Evolutionary conservation across 1,140 invertebrate species (phyloP).

Genomic region (Schmidtea mediterranea): DNA sequence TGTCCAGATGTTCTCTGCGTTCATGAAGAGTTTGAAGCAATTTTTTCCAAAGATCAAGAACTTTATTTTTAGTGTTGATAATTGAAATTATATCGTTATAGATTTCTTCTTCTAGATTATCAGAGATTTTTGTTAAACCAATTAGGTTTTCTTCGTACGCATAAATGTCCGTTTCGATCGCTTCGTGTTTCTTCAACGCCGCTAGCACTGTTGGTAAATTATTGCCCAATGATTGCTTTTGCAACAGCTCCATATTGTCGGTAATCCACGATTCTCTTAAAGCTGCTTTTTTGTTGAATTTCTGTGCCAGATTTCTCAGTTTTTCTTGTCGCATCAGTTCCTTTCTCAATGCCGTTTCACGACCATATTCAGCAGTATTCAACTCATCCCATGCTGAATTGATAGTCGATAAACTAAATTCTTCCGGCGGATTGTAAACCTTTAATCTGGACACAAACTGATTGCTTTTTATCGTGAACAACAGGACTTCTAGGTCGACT

Average conservation of each 20-base stretch:
- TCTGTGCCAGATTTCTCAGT: slow-evolving; percentile 80
- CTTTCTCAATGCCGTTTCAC: slow-evolving; percentile 54
- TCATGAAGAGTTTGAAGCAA: slow-evolving; percentile 67
- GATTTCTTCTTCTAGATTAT: slow-evolving; percentile 76
- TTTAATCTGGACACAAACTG: slow-evolving; percentile 96
- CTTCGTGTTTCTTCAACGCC: slow-evolving; percentile 95
- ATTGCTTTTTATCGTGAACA: slow-evolving; percentile 86
- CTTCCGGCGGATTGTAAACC: slow-evolving; percentile 77
- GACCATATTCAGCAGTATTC: slow-evolving; percentile 93
- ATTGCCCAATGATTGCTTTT: slow-evolving; percentile 87
- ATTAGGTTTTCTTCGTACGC: slow-evolving; percentile 95
- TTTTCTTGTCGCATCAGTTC: slow-evolving; percentile 95
- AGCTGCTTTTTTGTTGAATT: slow-evolving; percentile 89
- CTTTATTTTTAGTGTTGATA: slow-evolving; percentile 76
- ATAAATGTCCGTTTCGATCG: slow-evolving; percentile 95
- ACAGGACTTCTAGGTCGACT: slow-evolving; percentile 77
- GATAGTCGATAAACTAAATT: slow-evolving; percentile 91
- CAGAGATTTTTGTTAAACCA: slow-evolving; percentile 81
- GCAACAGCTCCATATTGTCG: slow-evolving; percentile 76
- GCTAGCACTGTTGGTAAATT: slow-evolving; percentile 88
- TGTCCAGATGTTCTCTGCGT: slow-evolving; percentile 61
- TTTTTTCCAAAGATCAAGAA: slow-evolving; percentile 83
- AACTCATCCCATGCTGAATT: slow-evolving; percentile 91
- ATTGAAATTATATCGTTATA: slow-evolving; percentile 94
- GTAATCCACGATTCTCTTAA: slow-evolving; percentile 97